Evolutionary conservation across 2,888 invertebrate species (phyloP), one percentile per base, ranked within the genome.

Genomic region (Euplagia quadripunctaria): DNA sequence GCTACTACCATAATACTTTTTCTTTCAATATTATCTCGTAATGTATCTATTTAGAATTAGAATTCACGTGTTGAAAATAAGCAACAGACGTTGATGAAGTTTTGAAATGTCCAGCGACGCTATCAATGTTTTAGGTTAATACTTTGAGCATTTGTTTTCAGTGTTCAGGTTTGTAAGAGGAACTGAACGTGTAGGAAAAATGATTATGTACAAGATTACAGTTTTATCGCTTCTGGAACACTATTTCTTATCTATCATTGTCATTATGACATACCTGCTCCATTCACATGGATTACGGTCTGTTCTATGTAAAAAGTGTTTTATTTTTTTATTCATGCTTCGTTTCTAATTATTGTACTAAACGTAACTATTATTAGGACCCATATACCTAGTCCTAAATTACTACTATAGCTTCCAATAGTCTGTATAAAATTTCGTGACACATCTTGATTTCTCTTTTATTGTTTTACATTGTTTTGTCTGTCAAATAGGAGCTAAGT

Each of bases 1-100:
- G 90, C 87, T 63, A 92, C 85, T 77, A 93, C 89, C 94, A 93
- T 94, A 55, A 17, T 43, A 16, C 42, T 63, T 61, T 58, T 52
- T 64, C n/a, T 41, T 3, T 1, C 9, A 67, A 49, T 58, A n/a
- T 46, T 31, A 49, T 55, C 6, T 20, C 6, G n/a, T 3, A 67
- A 67, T 55, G 61, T 58, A 20, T 31, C 12, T 31, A 31, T 31
- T 11, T 20, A 7, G 42, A 16, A 42, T 9, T 12, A n/a, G 5
- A 66, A 66, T 51, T 66, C 66, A 66, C 66, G 66, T 66, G 66
- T 66, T 66, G 16, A 51, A 51, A 31, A 14, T 31, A 1, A 31
- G 31, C 31, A 31, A 58, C 12, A 58, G 20, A 14, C 14, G 14
- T 61, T 31, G 1, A 61, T 14, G 11, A 61, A 61, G 31, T 12